Evolutionary conservation across 2,888 invertebrate species (phyloP).

Genomic region (Ectemnius lituratus): DNA sequence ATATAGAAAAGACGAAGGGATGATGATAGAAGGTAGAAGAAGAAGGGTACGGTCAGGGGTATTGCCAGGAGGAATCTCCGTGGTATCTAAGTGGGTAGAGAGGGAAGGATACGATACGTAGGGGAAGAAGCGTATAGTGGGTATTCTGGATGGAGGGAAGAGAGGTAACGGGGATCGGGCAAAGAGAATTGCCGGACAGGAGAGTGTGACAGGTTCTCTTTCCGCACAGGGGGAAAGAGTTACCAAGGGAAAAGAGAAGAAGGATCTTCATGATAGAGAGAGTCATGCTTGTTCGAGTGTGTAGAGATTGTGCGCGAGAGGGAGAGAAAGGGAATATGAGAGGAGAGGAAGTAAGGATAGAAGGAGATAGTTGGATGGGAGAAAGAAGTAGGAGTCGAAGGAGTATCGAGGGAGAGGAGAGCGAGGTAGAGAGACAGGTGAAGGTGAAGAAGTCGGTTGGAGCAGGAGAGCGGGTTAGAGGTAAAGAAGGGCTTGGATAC

Average conservation of each 20-base stretch:
- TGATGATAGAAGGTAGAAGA: conserved; percentile 36
- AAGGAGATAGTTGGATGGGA: neutral
- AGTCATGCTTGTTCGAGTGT: no score
- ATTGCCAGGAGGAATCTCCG: no score
- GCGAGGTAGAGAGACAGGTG: conserved; percentile 18
- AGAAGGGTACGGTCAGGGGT: neutral
- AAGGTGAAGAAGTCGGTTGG: conserved; percentile 18
- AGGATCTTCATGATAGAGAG: no score
- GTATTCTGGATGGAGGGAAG: conserved; percentile 45
- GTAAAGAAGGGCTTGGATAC: conserved; percentile 4
- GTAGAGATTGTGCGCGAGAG: no score
- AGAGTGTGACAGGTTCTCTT: conserved; percentile 5
- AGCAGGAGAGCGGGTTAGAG: conserved; percentile 14
- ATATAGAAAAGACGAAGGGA: conserved; percentile 34
- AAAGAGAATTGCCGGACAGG: neutral
- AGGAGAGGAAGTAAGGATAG: neutral
- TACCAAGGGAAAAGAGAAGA: conserved; percentile 19
- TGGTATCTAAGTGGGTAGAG: no score
- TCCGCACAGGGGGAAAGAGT: conserved; percentile 18
- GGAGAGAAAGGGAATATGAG: neutral
- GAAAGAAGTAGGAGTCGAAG: conserved; percentile 16
- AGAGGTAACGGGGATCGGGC: conserved; percentile 25
- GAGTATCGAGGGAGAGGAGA: conserved; percentile 14
- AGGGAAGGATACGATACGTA: conserved; percentile 6
- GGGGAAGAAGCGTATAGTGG: conserved; percentile 31